Evolutionary conservation across 1,140 invertebrate genomes (phyloP), one percentile per base, ranked within the genome.

Genomic region (Globodera rostochiensis): DNA sequence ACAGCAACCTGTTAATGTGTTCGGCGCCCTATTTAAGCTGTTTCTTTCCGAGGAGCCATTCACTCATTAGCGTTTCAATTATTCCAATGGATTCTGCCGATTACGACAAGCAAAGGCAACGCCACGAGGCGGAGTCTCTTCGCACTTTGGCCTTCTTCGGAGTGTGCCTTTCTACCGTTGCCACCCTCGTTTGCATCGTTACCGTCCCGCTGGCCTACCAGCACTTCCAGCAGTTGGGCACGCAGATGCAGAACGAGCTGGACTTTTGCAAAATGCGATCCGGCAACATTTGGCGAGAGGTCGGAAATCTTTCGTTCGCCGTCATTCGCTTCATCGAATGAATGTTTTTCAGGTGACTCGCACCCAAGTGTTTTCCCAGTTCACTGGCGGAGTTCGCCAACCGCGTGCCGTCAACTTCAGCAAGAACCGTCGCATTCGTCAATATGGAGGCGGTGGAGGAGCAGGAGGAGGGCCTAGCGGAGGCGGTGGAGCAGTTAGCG

Each of bases 151-250:
- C 81, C 49, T 82, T 82, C 70, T 74, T 82, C 69, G 81, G 81
- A 21, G 78, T 82, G n/a, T 71, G 69, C 25, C 66, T 82, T 19
- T 82, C 77, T 36, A 82, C 81, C n/a, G 82, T 83, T 6, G 82
- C 82, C 83, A 84, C 82, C 9, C 66, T 86, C 45, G 79, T 79
- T 49, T 85, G 81, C 49, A 77, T 86, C 45, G 79, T 86, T 19
- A 73, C 84, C 64, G 86, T 86, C 8, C 85, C 85, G 9, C 66
- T 87, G 74, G 82, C 86, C 60, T 86, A 86, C 80, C 83, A 87
- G 67, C 86, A 86, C 69, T 70, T 81, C 64, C 76, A 80, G 36
- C 71, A 80, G 53, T 21, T 74, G 21, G 78, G 76, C 21, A 78
- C 76, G 0, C 76, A 78, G 21, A 78, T 78, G 76, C 76, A 78